A percentile compares a stretch with the other conserved stretches of the same genome.
Evolutionary conservation across 2,797 vertebrate genomes (phyloP).

Genomic region (Chiloscyllium punctatum): DNA sequence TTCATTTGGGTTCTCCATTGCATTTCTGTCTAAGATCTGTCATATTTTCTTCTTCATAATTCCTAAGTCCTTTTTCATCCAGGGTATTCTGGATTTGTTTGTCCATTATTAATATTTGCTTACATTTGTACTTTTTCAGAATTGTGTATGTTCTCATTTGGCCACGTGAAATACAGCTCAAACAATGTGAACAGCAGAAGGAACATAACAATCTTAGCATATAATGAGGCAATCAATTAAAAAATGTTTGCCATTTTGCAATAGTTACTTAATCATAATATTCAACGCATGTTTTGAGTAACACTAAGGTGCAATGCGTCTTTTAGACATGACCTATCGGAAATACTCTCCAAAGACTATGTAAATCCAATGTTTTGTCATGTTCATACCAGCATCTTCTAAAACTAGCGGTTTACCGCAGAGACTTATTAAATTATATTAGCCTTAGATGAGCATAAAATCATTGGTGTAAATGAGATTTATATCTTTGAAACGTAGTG

Average conservation of each 20-base stretch:
- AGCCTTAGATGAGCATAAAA: not conserved
- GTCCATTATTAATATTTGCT: not conserved
- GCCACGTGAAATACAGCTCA: not conserved
- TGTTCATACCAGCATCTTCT: not conserved
- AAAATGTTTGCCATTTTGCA: not conserved
- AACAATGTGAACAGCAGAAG: not conserved
- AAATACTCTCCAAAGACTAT: not conserved
- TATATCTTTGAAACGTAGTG: not conserved
- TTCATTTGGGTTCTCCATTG: no score
- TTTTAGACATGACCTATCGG: no score
- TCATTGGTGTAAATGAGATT: not conserved
- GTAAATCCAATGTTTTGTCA: not conserved
- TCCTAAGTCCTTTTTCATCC: no score
- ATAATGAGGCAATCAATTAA: not conserved
- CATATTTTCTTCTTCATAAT: no score
- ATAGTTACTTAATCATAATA: not conserved
- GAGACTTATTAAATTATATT: constrained; percentile 24
- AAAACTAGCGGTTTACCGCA: not conserved
- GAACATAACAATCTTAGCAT: not conserved
- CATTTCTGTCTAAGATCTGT: no score
- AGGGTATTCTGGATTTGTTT: no score
- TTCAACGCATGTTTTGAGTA: not conserved
- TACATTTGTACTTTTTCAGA: not conserved
- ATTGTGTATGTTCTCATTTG: not conserved
- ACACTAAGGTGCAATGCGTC: not conserved